These are phyloP conservation scores for Battus philenor DNA, from an alignment of 1,140 invertebrate genomes.

Conservation along the genomic window DNA sequence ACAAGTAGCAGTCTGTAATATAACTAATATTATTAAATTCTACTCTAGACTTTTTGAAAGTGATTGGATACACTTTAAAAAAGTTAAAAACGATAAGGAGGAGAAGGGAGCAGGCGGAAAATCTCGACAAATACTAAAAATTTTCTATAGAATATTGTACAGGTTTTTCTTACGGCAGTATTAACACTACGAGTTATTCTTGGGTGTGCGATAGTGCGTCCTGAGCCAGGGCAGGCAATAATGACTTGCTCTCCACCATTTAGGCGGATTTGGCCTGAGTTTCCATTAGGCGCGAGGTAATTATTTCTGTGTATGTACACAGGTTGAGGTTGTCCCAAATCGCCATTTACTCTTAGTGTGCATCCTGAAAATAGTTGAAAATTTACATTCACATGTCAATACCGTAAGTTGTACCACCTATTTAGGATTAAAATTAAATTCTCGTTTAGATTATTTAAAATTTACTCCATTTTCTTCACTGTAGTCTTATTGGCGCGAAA, in stretches of 20 bases:
- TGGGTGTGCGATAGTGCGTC: constrained; percentile 32
- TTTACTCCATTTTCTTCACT: no score
- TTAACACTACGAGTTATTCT: constrained; percentile 23
- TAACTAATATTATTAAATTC: constrained; percentile 12
- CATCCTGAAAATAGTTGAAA: no score
- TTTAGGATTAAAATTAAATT: no score
- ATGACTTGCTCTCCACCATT: constrained; percentile 33
- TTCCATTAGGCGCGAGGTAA: constrained; percentile 36
- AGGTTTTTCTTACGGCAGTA: constrained; percentile 31
- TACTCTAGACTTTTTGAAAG: constrained; percentile 14
- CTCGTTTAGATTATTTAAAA: no score
- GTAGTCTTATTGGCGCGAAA: no score
- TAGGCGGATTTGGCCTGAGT: constrained; percentile 34
- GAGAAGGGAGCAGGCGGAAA: no score
- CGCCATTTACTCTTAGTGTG: constrained; percentile 46
- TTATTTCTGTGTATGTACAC: constrained; percentile 38
- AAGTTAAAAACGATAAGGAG: no score
- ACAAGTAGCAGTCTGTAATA: constrained; percentile 42
- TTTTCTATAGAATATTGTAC: no score
- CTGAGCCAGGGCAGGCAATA: constrained; percentile 40
- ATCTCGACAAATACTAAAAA: no score
- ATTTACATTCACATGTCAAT: no score
- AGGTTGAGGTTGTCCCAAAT: constrained; percentile 57
- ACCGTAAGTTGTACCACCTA: no score
- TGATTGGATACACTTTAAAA: no score